Evolutionary conservation across 2,888 invertebrate species (phyloP).

Genomic region (Timandra comae): DNA sequence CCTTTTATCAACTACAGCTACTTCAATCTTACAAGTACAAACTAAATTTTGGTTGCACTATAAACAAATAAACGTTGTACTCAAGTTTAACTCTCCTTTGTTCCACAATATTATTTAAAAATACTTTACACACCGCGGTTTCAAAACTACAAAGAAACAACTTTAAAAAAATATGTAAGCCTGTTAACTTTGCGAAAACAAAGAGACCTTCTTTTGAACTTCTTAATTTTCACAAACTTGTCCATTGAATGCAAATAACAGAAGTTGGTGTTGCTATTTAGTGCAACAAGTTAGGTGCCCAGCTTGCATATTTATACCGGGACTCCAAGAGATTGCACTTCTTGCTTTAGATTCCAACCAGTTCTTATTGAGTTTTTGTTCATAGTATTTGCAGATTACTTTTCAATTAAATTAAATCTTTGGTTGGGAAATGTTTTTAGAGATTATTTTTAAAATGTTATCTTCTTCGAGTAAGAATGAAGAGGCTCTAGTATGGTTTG

Average conservation of each 20-base stretch:
- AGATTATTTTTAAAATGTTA: too few relatives aligned
- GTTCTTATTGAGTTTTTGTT: constrained; percentile 1
- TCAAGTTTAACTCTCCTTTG: constrained; percentile 1
- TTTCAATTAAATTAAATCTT: too few relatives aligned
- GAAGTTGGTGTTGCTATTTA: constrained; percentile 2
- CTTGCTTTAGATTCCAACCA: constrained; percentile 3
- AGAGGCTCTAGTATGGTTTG: too few relatives aligned
- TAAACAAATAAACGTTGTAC: constrained; percentile 6
- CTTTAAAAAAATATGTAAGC: background rate
- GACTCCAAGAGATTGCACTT: constrained; percentile 6
- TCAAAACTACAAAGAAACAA: background rate
- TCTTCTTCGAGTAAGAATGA: too few relatives aligned
- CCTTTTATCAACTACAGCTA: too few relatives aligned
- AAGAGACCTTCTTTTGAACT: background rate
- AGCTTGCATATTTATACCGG: constrained; percentile 11
- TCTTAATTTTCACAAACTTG: constrained; percentile 1
- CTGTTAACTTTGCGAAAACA: too few relatives aligned
- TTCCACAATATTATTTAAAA: background rate
- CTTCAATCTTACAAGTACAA: too few relatives aligned
- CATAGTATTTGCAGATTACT: constrained; percentile 4
- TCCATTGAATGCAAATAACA: constrained; percentile 12
- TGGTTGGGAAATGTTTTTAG: too few relatives aligned
- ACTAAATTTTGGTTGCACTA: background rate
- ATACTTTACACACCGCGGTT: background rate
- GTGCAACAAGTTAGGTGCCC: constrained; percentile 14